phyloP scores from a whole-genome alignment of 2,797 vertebrate species.

The Tokudaia muenninki region DNA sequence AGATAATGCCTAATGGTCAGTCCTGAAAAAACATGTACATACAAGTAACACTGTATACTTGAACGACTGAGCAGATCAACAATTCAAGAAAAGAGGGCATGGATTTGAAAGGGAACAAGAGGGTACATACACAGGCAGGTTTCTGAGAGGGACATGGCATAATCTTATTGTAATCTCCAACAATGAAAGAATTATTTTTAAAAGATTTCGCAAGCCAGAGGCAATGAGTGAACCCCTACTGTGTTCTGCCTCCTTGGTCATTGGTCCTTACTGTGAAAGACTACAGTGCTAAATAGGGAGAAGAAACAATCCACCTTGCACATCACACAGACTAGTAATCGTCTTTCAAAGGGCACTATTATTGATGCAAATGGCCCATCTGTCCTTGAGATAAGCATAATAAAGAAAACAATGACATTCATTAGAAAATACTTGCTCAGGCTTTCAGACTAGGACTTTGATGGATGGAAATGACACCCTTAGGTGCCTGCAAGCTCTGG shows the following conservation, averaged over 20 bases:
- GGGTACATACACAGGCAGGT: too few relatives aligned
- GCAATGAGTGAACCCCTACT: not conserved
- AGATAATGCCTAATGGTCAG: not conserved
- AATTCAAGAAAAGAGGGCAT: not conserved
- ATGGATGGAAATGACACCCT: conserved; percentile 55
- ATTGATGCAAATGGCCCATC: conserved; percentile 43
- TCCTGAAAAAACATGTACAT: not conserved
- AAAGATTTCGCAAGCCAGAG: not conserved
- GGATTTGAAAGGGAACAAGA: not conserved
- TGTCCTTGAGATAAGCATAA: conserved; percentile 72
- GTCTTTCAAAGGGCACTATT: conserved; percentile 55
- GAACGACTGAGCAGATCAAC: not conserved
- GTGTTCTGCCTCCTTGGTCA: not conserved
- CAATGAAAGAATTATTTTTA: not conserved
- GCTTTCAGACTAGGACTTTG: conserved; percentile 63
- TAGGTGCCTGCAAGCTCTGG: not conserved
- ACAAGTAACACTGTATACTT: not conserved
- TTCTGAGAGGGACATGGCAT: not conserved
- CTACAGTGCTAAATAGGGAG: not conserved
- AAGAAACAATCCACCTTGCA: conserved; percentile 45
- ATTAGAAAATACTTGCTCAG: conserved; percentile 64
- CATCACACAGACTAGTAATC: conserved; percentile 43
- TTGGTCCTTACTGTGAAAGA: not conserved
- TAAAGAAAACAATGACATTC: conserved; percentile 71
- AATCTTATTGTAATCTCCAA: not conserved